Evolutionary conservation across 2,113 vertebrate species (phyloP).

Genomic region (Microcebus ravelobensis): DNA sequence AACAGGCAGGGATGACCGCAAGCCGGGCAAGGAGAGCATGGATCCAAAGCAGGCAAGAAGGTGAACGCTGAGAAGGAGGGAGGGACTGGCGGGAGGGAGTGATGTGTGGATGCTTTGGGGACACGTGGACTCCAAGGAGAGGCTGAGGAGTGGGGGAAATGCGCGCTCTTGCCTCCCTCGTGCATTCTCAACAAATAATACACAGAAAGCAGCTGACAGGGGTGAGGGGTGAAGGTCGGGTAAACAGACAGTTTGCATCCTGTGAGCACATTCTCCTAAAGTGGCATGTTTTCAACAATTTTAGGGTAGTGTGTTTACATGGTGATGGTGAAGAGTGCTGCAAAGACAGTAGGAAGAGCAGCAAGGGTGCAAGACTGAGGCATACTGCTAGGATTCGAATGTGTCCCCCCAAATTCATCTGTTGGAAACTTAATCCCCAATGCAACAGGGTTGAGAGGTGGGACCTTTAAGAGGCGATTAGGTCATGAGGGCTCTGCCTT

Average conservation of each 20-base stretch:
- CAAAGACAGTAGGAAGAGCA: neutral
- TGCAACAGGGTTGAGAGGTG: neutral
- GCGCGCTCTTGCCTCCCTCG: too few species aligned
- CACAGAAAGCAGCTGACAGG: neutral
- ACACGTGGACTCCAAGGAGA: neutral
- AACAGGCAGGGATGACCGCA: neutral
- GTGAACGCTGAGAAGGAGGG: neutral
- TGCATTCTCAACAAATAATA: neutral
- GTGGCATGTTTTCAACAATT: neutral
- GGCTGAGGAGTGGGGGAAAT: neutral
- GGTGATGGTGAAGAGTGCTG: neutral
- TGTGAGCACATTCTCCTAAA: neutral
- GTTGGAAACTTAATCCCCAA: neutral
- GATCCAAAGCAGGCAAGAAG: neutral
- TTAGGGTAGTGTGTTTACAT: neutral
- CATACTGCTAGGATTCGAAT: neutral
- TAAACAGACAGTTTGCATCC: neutral
- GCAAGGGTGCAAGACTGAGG: neutral
- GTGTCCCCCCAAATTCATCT: neutral
- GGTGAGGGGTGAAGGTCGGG: rapidly evolving
- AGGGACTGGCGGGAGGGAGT: neutral
- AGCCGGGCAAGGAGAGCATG: neutral
- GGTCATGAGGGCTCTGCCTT: neutral
- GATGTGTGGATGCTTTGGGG: neutral
- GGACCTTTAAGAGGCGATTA: neutral